Evolutionary conservation across 2,797 vertebrate genomes (phyloP).

Genomic region (Pipistrellus nathusii): DNA sequence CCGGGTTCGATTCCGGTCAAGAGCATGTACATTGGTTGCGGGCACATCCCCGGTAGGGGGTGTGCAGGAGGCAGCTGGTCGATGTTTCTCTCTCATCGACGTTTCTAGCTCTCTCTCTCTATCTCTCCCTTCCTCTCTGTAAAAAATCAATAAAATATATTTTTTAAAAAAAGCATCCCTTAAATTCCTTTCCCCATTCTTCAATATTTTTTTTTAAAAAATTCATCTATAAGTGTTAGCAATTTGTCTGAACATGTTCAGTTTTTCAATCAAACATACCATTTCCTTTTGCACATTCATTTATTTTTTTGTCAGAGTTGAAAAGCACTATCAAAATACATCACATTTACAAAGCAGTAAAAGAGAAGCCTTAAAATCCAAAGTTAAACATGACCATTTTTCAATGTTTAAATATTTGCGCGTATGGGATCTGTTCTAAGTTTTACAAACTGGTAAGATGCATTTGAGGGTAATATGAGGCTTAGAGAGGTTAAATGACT

Average conservation of each 20-base stretch:
- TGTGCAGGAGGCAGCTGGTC: too few relatives aligned
- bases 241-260: background rate
- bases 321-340: constrained; percentile 19
- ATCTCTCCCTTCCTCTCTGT: too few relatives aligned
- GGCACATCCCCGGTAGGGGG: too few relatives aligned
- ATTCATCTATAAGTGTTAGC: background rate
- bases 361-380: constrained; percentile 13
- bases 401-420: constrained; percentile 2
- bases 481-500: background rate
- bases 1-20: too few relatives aligned
- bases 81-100: too few relatives aligned
- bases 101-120: too few relatives aligned
- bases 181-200: background rate
- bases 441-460: background rate
- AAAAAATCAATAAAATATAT: too few relatives aligned
- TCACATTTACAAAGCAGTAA: constrained; percentile 36
- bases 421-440: background rate
- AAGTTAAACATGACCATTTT: constrained; percentile 40
- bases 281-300: constrained; percentile 10
- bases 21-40: too few relatives aligned
- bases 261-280: background rate
- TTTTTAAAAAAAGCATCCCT: background rate
- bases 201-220: background rate
- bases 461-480: background rate
- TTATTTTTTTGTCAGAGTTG: background rate